Percentiles rank a stretch among this genome's conserved stretches.
Evolutionary conservation across 2,797 vertebrate genomes (phyloP).

Genomic region (Simalia tracyae): DNA sequence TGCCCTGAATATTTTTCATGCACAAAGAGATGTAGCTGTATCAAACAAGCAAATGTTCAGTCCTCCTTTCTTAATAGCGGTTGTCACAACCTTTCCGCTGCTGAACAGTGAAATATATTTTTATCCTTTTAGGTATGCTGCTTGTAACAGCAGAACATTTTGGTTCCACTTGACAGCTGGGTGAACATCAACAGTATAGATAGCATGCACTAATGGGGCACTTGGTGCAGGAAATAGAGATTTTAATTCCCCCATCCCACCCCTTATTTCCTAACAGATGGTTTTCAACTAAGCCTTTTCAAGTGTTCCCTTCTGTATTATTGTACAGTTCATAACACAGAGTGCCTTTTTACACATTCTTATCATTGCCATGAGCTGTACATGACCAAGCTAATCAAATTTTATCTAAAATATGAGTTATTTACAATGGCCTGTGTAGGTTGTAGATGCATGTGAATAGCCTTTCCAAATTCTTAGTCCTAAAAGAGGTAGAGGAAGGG

Average conservation of each 20-base stretch:
- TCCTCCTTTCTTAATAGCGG: constrained; percentile 16
- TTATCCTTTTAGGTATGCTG: constrained; percentile 42
- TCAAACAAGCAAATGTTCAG: constrained; percentile 7
- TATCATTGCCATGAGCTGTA: constrained; percentile 3
- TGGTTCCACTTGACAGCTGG: constrained; percentile 61
- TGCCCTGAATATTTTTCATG: background rate
- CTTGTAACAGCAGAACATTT: constrained; percentile 53
- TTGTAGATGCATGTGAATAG: background rate
- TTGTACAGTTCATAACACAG: constrained; percentile 34
- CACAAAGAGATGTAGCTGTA: background rate
- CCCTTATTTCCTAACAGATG: constrained; percentile 54
- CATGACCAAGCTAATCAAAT: constrained; percentile 33
- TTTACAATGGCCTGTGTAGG: background rate
- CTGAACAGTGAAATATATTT: constrained; percentile 40
- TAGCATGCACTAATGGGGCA: constrained; percentile 44
- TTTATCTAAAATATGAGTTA: background rate
- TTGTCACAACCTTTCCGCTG: constrained; percentile 48
- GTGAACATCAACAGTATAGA: constrained; percentile 44
- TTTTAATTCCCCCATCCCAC: constrained; percentile 47
- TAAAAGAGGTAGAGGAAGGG: background rate
- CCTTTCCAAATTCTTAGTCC: background rate
- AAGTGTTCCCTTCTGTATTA: constrained; percentile 50
- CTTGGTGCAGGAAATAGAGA: constrained; percentile 51
- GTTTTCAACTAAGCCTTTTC: constrained; percentile 44
- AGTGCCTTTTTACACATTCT: constrained; percentile 12